A percentile compares a stretch with the other conserved stretches of the same genome.
phyloP scores from a whole-genome alignment of 2,888 invertebrate species.

The Acronicta aceris region DNA sequence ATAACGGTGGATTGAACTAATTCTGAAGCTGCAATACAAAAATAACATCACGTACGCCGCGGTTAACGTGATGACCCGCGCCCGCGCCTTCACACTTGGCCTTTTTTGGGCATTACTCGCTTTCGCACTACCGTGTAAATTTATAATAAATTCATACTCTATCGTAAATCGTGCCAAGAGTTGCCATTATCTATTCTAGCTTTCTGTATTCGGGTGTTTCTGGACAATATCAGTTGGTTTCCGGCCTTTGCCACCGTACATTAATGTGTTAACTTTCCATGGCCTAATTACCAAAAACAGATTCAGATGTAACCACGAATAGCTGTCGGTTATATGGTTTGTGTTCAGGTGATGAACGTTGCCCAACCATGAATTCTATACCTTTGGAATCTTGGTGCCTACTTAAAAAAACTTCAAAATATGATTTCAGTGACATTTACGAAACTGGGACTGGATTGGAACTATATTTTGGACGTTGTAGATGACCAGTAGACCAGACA shows the following conservation, averaged over 20 bases:
- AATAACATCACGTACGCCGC: conserved; percentile 80
- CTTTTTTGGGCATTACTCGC: conserved; percentile 66
- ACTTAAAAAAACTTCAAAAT: too few species aligned
- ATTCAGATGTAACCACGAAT: conserved; percentile 1
- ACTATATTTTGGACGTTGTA: too few species aligned
- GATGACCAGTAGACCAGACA: too few species aligned
- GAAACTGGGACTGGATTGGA: too few species aligned
- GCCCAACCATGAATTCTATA: not conserved
- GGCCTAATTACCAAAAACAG: conserved; percentile 16
- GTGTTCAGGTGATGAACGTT: not conserved
- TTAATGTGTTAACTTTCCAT: conserved; percentile 11
- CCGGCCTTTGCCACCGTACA: not conserved
- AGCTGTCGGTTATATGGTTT: not conserved
- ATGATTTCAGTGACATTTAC: too few species aligned
- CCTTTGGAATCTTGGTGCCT: not conserved
- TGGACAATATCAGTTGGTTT: conserved; percentile 21
- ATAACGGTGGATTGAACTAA: conserved; percentile 78
- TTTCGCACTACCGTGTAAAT: conserved; percentile 14
- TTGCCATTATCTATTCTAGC: conserved; percentile 32
- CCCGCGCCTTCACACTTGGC: conserved; percentile 49
- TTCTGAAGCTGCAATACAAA: conserved; percentile 74
- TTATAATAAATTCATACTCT: conserved; percentile 8
- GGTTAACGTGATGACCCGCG: conserved; percentile 57
- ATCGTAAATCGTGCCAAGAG: conserved; percentile 28
- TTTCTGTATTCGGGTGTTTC: conserved; percentile 7